Evolutionary conservation across 2,113 vertebrate genomes (phyloP), one percentile per base, ranked within the genome.

Genomic region (Condylura cristata): DNA sequence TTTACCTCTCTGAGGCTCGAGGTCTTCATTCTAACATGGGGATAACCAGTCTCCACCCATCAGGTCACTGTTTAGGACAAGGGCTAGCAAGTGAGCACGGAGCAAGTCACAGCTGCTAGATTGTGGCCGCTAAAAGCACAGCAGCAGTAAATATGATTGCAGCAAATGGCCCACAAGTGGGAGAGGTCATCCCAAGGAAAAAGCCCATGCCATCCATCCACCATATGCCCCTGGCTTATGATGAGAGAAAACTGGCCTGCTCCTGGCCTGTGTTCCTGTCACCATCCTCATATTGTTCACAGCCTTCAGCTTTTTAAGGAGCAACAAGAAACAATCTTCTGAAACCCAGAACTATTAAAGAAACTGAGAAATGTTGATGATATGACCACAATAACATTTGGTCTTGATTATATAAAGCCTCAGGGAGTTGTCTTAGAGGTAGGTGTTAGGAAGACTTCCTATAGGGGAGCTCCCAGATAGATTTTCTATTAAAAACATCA

Each of bases 151-250:
- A 34, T 1, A 2, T 3, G 14, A 66, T 22, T 6, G 41, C 63
- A 26, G 46, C 1, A 4, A 70, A 70, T 41, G 28, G 37, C 37
- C 48, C 41, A 32, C 16, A 0, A 26, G 51, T 10, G 66, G 44
- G 37, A 51, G 41, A 78, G 32, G 1, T 24, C 34, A 37, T 28
- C 0, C 0, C 0, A 17, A 76, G 46, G 71, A 65, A 9, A 53
- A 30, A 1, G 30, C 1, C 39, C 44, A 39, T 9, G 12, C 30
- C 1, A 3, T 2, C 22, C 63, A 6, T 44, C 61, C 14, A 12
- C 18, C 46, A 22, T n/a, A 1, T 6, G 34, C 2, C 10, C 44
- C 56, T 0, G 2, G 2, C 16, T 17, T 46, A 22, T 28, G 2
- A n/a, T 48, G 60, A 81, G 20, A 10, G 26, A 26, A 37, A 26